Conservation (phyloP, 2,888 invertebrate species). For the Trissoscelio sp. region DNA sequence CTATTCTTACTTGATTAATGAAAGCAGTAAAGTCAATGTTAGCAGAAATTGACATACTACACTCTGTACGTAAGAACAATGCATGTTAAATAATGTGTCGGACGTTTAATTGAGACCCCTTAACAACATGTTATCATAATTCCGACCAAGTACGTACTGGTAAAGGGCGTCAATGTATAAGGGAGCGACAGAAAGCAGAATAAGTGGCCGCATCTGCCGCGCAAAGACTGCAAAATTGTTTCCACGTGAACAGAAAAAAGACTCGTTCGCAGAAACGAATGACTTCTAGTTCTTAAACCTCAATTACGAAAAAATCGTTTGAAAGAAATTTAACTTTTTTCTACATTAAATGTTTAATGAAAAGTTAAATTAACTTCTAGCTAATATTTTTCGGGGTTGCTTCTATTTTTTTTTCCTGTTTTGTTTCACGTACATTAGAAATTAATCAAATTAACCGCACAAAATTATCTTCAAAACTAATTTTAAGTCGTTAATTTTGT, state of each 20-base stretch:
- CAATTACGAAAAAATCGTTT: too few species aligned
- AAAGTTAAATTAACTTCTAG: too few species aligned
- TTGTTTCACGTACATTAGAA: conserved; percentile 17
- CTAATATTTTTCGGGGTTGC: too few species aligned
- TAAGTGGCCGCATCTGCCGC: conserved; percentile 46
- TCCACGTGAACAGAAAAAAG: conserved; percentile 14
- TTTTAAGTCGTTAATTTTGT: conserved; percentile 61
- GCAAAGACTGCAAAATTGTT: conserved; percentile 41
- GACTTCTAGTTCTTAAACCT: too few species aligned
- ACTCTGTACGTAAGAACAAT: conserved; percentile 20
- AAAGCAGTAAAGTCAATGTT: conserved; percentile 8
- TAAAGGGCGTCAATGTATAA: conserved; percentile 32
- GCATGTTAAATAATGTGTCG: conserved; percentile 14
- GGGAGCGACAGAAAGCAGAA: conserved; percentile 36
- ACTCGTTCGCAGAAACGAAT: not conserved
- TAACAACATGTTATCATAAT: conserved; percentile 52
- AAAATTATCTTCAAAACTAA: conserved; percentile 54
- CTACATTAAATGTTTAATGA: too few species aligned
- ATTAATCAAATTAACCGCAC: conserved; percentile 50
- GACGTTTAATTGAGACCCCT: conserved; percentile 38
- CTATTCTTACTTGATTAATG: not conserved
- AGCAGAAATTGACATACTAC: not conserved
- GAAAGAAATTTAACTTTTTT: too few species aligned
- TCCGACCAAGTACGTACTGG: conserved; percentile 13
- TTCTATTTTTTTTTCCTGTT: conserved; percentile 13